phyloP scores from a whole-genome alignment of 1,140 invertebrate genomes.

The Cotesia typhae region DNA sequence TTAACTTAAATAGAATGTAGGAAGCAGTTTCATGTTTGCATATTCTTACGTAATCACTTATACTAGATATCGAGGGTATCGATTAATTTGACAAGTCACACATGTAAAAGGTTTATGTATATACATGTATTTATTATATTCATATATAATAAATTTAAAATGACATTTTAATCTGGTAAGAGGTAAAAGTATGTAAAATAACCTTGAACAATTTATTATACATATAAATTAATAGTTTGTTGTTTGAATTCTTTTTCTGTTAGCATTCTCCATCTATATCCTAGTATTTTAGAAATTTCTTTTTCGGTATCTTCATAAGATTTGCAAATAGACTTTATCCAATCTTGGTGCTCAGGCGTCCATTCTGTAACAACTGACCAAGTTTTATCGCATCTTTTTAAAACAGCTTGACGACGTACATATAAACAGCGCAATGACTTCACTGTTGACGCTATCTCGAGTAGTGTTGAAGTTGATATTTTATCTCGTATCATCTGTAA shows the following conservation, averaged over 20 bases:
- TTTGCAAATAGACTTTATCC: slow-evolving; percentile 70
- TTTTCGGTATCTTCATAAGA: slow-evolving; percentile 74
- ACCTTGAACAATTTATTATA: slow-evolving; percentile 33
- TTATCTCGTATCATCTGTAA: slow-evolving; percentile 77
- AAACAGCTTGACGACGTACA: slow-evolving; percentile 77
- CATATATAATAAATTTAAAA: not conserved
- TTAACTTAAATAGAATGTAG: no score
- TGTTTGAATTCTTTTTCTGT: slow-evolving; percentile 76
- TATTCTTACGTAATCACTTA: no score
- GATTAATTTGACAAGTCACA: no score
- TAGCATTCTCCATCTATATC: slow-evolving; percentile 77
- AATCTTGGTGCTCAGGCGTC: slow-evolving; percentile 73
- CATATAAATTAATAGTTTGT: slow-evolving; percentile 54
- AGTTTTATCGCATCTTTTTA: slow-evolving; percentile 71
- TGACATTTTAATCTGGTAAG: not conserved
- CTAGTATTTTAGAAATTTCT: slow-evolving; percentile 76
- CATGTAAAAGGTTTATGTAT: no score
- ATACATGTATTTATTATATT: no score
- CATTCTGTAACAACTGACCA: slow-evolving; percentile 75
- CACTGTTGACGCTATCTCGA: slow-evolving; percentile 76
- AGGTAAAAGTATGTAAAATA: slow-evolving; percentile 13
- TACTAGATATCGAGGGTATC: no score
- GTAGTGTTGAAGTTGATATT: slow-evolving; percentile 80
- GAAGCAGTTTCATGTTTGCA: no score
- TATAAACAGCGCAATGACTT: slow-evolving; percentile 73